These are phyloP conservation scores for Python bivittatus DNA, from an alignment of 2,113 vertebrate genomes.

Conservation along the genomic window DNA sequence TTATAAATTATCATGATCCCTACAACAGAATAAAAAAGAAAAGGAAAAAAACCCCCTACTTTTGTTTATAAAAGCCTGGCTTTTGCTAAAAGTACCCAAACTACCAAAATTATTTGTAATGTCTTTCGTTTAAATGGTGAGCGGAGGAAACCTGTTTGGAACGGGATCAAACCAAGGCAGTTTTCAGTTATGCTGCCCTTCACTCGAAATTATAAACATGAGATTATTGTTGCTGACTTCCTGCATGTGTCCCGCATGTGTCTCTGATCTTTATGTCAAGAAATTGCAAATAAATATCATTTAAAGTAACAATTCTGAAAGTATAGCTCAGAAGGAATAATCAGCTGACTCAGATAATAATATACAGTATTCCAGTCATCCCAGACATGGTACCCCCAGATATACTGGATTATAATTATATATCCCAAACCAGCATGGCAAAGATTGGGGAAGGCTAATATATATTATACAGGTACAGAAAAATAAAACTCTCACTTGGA, in stretches of 20 bases:
- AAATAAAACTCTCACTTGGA: background rate
- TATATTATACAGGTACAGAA: background rate
- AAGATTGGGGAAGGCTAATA: background rate
- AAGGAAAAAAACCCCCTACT: background rate
- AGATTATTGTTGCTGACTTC: slow-evolving; percentile 53
- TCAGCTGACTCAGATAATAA: slow-evolving; percentile 5
- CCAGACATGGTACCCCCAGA: background rate
- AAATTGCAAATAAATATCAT: slow-evolving; percentile 51
- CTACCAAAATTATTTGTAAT: slow-evolving; percentile 29
- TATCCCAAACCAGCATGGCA: background rate
- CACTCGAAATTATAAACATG: slow-evolving; percentile 56
- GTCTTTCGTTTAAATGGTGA: slow-evolving; percentile 56
- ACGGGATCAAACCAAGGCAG: slow-evolving; percentile 56
- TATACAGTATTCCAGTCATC: background rate
- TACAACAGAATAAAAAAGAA: background rate
- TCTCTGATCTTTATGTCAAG: slow-evolving; percentile 38
- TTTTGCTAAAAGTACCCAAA: slow-evolving; percentile 19
- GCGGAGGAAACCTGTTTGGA: slow-evolving; percentile 64
- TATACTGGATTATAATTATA: background rate
- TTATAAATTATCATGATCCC: background rate
- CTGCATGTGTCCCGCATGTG: slow-evolving; percentile 67
- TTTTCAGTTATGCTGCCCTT: slow-evolving; percentile 49
- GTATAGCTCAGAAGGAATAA: slow-evolving; percentile 29
- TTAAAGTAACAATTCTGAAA: slow-evolving; percentile 12
- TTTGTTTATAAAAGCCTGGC: background rate